Percentiles rank a stretch among this genome's conserved stretches.
Evolutionary conservation across 2,113 vertebrate species (phyloP).

Genomic region (Stercorarius parasiticus): DNA sequence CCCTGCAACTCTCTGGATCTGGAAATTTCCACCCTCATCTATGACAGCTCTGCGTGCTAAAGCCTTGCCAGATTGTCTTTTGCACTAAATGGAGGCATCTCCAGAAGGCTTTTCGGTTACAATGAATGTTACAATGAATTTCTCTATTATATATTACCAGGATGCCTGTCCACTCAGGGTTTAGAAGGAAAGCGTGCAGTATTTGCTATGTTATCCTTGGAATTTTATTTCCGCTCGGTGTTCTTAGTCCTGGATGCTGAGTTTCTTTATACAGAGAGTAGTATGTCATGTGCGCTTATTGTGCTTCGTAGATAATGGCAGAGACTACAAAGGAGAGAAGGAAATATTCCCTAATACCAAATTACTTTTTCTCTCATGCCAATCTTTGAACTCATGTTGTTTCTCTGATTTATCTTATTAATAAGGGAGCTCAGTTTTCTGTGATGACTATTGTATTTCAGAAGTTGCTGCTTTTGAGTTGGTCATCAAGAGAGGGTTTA

Average conservation of each 20-base stretch:
- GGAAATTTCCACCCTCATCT: not conserved
- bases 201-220: not conserved
- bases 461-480: not conserved
- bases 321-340: not conserved
- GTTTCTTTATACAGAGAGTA: not conserved
- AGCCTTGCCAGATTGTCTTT: not conserved
- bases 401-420: not conserved
- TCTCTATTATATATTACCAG: not conserved
- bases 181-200: not conserved
- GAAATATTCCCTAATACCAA: not conserved
- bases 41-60: not conserved
- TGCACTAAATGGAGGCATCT: not conserved
- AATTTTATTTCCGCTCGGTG: not conserved
- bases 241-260: not conserved
- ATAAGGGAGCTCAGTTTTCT: not conserved
- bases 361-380: not conserved
- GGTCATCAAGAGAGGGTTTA: accelerated
- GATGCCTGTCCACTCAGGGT: not conserved
- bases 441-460: not conserved
- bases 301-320: not conserved
- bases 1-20: not conserved
- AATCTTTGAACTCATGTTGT: not conserved
- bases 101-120: not conserved
- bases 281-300: not conserved
- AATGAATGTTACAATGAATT: not conserved